Base-by-base conservation (phyloP, 2,888 invertebrate genomes). In the Pachliopta kotzebuea region DNA sequence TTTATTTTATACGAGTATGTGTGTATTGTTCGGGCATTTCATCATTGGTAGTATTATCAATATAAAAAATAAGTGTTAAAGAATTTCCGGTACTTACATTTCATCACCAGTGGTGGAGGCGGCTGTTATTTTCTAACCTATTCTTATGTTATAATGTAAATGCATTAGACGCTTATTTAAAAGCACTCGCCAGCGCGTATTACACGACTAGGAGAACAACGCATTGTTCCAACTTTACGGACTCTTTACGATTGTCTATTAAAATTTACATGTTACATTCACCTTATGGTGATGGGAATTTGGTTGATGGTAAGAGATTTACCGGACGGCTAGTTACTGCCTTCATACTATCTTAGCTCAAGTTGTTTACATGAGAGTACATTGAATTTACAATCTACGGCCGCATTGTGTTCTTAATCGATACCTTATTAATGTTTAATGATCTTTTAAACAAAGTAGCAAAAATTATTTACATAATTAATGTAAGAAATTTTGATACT, bases 131-230 rank as follows among this genome's bases (percentile, higher is more conserved):
- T 50, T 58, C 57, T 21, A 63, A 63, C 54, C 54, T 20, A 63
- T 50, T 42, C 23, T 55, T 58, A 58, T n/a, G 53, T 63, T 29
- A 58, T 63, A 58, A 63, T 29, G 45, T 58, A 58, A 63, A 63
- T 58, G 58, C 58, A 63, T 63, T 63, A 63, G 53, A 58, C 57
- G 26, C 29, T 58, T 58, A 63, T 63, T 58, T 63, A 56, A 61
- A 60, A 58, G 57, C 53, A 62, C 53, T 62, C 57, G 57, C 62
- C 24, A 42, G 53, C 57, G 9, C 62, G 9, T 62, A 37, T 50
- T 58, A 49, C 37, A 50, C 14, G 4, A 52, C 23, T 56, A 52
- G 31, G 4, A n/a, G 23, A n/a, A 56, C 56, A 50, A 50, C 31
- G n/a, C 9, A 20, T 50, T 56, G n/a, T 37, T 31, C 4, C 18